These are phyloP conservation scores for Cheilosia urbana DNA, from an alignment of 2,888 invertebrate genomes.

Conservation along the genomic window DNA sequence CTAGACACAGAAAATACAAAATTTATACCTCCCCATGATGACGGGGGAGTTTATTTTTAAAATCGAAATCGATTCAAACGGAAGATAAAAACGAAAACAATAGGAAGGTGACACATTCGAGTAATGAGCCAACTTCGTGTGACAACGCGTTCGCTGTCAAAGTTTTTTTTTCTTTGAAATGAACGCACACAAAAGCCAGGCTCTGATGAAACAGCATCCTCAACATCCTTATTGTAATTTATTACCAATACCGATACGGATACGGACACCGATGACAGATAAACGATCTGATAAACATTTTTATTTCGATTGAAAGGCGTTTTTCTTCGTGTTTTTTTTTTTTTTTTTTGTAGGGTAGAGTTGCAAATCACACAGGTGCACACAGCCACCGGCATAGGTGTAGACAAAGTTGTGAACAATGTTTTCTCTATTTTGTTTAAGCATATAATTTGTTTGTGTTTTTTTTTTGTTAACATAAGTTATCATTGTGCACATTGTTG, in stretches of 20 bases:
- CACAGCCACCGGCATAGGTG: neutral
- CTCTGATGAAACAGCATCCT: constrained; percentile 17
- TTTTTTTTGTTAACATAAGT: neutral
- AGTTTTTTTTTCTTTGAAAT: neutral
- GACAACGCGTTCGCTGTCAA: too few species aligned
- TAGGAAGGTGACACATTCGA: too few species aligned
- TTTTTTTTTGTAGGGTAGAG: neutral
- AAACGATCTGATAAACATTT: constrained; percentile 51
- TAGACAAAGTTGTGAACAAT: neutral
- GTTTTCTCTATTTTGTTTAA: neutral
- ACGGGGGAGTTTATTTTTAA: too few species aligned
- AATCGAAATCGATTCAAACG: constrained; percentile 6
- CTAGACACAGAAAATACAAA: neutral
- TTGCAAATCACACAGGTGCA: constrained; percentile 1
- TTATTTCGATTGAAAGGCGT: constrained; percentile 26
- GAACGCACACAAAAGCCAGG: neutral
- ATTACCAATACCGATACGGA: constrained; percentile 40
- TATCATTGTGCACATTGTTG: constrained; percentile 1
- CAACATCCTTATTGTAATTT: constrained; percentile 33
- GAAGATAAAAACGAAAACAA: too few species aligned
- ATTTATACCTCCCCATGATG: neutral
- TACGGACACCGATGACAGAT: constrained; percentile 60
- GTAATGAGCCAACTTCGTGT: too few species aligned
- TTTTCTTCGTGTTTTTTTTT: neutral
- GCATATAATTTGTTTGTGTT: too few species aligned